These are phyloP conservation scores for Urocitellus parryii DNA, from an alignment of 2,113 vertebrate species.

Conservation along the genomic window DNA sequence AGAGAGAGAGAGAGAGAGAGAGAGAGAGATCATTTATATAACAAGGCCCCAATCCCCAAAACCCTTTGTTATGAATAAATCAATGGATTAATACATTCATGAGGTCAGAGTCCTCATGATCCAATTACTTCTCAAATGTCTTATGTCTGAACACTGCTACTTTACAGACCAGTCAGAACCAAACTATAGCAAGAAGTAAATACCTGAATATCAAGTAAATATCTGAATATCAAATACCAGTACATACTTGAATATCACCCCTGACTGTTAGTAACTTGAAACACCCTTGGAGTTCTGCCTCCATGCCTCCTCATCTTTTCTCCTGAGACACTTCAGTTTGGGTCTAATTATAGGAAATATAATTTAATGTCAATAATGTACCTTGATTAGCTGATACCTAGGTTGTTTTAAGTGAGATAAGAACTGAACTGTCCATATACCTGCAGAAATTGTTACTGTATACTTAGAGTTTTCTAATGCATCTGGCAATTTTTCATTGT, in stretches of 20 bases:
- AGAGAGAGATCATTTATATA: not conserved
- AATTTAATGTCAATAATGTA: not conserved
- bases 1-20: no score
- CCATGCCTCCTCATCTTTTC: not conserved
- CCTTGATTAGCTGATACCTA: not conserved
- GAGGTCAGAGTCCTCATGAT: not conserved
- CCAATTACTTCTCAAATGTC: not conserved
- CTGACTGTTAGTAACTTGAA: not conserved
- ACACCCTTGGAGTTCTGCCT: not conserved
- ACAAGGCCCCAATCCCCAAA: not conserved
- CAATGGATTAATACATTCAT: not conserved
- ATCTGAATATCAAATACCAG: not conserved
- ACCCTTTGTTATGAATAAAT: not conserved
- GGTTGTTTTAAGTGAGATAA: not conserved
- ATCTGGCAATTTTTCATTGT: not conserved
- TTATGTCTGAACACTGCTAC: not conserved
- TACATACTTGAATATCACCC: conserved; percentile 3
- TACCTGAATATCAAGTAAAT: conserved; percentile 26
- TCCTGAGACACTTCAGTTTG: not conserved
- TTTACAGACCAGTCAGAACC: not conserved
- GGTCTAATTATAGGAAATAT: not conserved
- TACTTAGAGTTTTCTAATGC: not conserved
- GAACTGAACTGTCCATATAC: not conserved
- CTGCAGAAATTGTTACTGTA: not conserved
- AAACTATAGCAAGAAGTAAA: not conserved